Base-by-base conservation (phyloP, 2,888 invertebrate species). In the Epinotia bilunana region DNA sequence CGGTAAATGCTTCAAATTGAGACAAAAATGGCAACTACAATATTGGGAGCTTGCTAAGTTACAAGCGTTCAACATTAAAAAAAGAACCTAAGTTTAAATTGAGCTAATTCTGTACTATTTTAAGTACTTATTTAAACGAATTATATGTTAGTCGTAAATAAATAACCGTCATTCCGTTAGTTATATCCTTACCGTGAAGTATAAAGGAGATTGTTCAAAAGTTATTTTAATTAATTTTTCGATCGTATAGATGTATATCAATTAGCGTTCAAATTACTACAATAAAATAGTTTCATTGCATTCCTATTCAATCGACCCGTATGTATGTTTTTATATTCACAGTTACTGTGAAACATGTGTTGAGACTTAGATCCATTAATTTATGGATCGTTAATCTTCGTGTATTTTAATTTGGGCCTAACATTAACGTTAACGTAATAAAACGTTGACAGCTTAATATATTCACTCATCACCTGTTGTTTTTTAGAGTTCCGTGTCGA, bases 241-340 rank as follows among this genome's bases (percentile, higher is more conserved):
- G 53, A 53, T 70, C 53, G 55, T 49, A 75, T 28, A 33, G 65
- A 67, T 72, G 46, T 62, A n/a, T 74, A 75, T 72, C 72, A 75
- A 72, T 74, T 72, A 72, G 39, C 62, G 53, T 60, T 23, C 20
- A 65, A 65, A 71, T 55, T 20, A 61, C 28, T 62, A 64, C 53
- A 71, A 75, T 71, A 65, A 71, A 71, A 65, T 55, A 23, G 28
- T 75, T 74, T 60, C 46, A 61, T 13, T 46, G 3, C 67, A 61
- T 74, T 74, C 70, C 74, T 60, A 53, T 60, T 74, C 63, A 65
- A 65, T 71, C 28, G 18, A 33, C 74, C 70, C 74, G 64, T 73
- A 69, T 73, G 49, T 69, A 20, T 73, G 33, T 73, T 53, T 33
- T 57, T 28, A 46, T 60, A 46, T 43, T 62, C 53, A 13, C 9